Percentiles rank a stretch among this genome's conserved stretches.
These are phyloP conservation scores for Meandrusa payeni DNA, from an alignment of 2,888 invertebrate species.

Conservation along the genomic window DNA sequence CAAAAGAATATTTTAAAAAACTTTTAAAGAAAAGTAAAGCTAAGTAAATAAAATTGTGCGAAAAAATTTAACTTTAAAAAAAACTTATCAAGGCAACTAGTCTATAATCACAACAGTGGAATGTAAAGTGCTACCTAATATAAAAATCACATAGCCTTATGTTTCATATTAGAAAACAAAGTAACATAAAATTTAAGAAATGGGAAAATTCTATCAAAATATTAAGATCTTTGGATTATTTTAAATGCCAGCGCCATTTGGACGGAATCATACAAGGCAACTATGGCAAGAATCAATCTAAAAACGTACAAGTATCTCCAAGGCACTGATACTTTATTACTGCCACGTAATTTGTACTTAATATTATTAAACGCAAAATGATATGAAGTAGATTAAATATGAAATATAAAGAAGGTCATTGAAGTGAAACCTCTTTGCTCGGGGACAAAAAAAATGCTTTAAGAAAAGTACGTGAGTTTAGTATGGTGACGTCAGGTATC, in stretches of 20 bases:
- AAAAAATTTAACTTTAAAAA: constrained; percentile 23
- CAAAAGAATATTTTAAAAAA: not conserved
- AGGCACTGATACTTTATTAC: not conserved
- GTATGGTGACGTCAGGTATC: no score
- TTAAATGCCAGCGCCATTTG: constrained; percentile 47
- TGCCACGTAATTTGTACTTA: constrained; percentile 3
- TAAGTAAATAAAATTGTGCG: constrained; percentile 23
- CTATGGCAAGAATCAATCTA: not conserved
- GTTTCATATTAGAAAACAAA: constrained; percentile 44
- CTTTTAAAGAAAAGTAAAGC: not conserved
- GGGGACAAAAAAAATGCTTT: no score
- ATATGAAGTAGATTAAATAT: no score
- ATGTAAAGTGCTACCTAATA: constrained; percentile 69
- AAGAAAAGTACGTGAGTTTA: no score
- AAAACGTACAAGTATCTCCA: no score
- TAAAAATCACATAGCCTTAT: constrained; percentile 75
- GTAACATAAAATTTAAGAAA: constrained; percentile 32
- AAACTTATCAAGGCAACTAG: constrained; percentile 50
- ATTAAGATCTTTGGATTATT: constrained; percentile 61
- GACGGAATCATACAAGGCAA: constrained; percentile 39
- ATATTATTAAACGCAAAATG: not conserved
- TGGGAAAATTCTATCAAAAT: constrained; percentile 45
- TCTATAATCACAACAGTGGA: constrained; percentile 74
- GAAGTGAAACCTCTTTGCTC: no score
- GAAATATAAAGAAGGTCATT: no score